Base-by-base conservation (phyloP, 2,113 vertebrate genomes). In the Pteropus alecto region DNA sequence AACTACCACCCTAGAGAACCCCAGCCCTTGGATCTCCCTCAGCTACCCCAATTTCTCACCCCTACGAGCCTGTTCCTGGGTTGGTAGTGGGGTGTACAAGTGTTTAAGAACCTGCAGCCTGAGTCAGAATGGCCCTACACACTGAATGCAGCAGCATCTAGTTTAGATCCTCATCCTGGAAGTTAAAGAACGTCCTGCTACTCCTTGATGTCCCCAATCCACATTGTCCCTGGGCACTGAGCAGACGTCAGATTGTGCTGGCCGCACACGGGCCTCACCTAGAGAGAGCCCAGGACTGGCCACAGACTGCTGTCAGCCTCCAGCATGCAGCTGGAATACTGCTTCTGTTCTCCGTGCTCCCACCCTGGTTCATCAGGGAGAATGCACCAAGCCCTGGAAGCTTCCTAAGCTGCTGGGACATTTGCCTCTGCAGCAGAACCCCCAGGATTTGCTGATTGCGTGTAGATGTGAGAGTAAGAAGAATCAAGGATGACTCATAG, bases 301-400 rank as follows among this genome's bases (percentile, higher is more conserved):
- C 21, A 3, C 12, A 2, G 7, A 26, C 28, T 5, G 12, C 41
- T 38, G 8, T 46, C 21, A 3, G 1, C 2, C 22, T 13, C 46
- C n/a, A 38, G 63, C 22, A 1, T 10, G 24, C 2, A 1, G 19
- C 58, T 63, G 41, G 3, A 46, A 1, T 51, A 9, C 4, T 16
- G 28, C 41, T 24, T 87, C 13, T 6, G 0, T 68, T 38, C 19
- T 58, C 2, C 35, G 2, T 0, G 0, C 10, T 2, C 28, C 54
- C 3, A 0, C 2, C 2, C 18, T 6, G 0, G 6, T 43, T 30
- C 2, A 0, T n/a, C 10, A 8, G 38, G 22, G 54, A 63, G 70
- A 24, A 54, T 35, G 10, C 71, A 41, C 14, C 8, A 26, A n/a
- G 21, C 85, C 56, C 0, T 0, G 13, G 54, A 28, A 73, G 22